Percentiles rank a stretch among this genome's conserved stretches.
Evolutionary conservation across 1,140 invertebrate genomes (phyloP).

Genomic region (Aphidius gifuensis): DNA sequence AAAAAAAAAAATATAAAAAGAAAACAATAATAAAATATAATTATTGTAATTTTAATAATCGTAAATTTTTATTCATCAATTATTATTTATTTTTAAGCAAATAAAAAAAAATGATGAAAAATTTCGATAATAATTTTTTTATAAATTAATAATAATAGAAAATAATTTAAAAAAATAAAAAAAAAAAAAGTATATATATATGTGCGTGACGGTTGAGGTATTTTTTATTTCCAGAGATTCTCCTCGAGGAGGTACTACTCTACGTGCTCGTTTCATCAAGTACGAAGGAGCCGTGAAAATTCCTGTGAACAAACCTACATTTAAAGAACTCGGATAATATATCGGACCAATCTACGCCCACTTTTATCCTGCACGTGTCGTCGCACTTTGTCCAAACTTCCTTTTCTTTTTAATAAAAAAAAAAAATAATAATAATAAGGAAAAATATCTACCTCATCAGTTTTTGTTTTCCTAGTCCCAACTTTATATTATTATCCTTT

Average conservation of each 20-base stretch:
- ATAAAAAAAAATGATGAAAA: too few species aligned
- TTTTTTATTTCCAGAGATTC: conserved; percentile 63
- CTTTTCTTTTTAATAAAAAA: not conserved
- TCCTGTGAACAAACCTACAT: conserved; percentile 76
- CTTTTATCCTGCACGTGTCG: conserved; percentile 22
- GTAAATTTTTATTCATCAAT: too few species aligned
- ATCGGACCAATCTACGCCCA: conserved; percentile 12
- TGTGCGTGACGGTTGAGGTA: conserved; percentile 19
- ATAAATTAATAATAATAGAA: not conserved
- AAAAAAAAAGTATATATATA: conserved; percentile 2
- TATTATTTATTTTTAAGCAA: too few species aligned
- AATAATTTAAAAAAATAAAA: not conserved
- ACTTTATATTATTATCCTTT: too few species aligned
- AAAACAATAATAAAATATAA: too few species aligned
- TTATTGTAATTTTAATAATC: too few species aligned
- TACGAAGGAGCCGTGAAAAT: conserved; percentile 66
- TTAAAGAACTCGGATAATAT: conserved; percentile 54
- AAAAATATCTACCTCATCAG: too few species aligned
- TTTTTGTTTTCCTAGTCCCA: too few species aligned
- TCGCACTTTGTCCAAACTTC: conserved; percentile 21
- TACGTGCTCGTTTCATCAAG: conserved; percentile 63
- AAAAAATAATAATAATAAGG: too few species aligned
- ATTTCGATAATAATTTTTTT: not conserved
- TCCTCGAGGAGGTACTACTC: conserved; percentile 71
- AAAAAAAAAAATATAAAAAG: too few species aligned